Evolutionary conservation across 1,140 invertebrate genomes (phyloP), one percentile per base, ranked within the genome.

Genomic region (Spodoptera frugiperda): DNA sequence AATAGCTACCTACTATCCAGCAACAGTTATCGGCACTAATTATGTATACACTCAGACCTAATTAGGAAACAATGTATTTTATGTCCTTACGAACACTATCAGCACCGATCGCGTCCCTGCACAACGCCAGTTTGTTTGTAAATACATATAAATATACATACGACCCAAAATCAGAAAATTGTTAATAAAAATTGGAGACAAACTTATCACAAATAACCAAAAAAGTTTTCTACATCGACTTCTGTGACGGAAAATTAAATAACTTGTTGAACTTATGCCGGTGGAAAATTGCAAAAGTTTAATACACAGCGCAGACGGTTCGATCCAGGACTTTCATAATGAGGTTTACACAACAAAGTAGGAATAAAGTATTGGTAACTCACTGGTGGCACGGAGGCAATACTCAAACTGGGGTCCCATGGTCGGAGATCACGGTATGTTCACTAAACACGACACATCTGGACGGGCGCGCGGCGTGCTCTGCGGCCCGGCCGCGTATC

Each of bases 331-430:
- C 51, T 78, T 80, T 49, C 53, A 55, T 59, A 49, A 81, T 74
- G 63, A 70, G n/a, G 51, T 75, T 46, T 17, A 61, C 46, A 79
- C 73, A 67, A 54, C 53, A 75, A 80, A 25, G 46, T 65, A 48
- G 4, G 55, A 30, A 30, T 61, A 61, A 79, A 80, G 51, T 76
- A 78, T 71, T 54, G 49, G 17, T 30, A 67, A 92, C 92, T 94
- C 81, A 94, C 92, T 94, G 55, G 92, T 92, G 49, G 91, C 92
- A 39, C 92, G 90, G 25, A 94, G 84, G 75, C 90, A 93, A 78
- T 92, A 94, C 79, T 94, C 92, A 78, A 92, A 94, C 81, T 94
- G 92, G 78, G 92, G 92, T 88, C 92, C 92, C 92, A 94, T 94
- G 76, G 63, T 80, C 53, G 73, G 49, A 67, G 76, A 82, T 81